Conservation (phyloP, 2,113 vertebrate species). For the Neopipo cinnamomea region DNA sequence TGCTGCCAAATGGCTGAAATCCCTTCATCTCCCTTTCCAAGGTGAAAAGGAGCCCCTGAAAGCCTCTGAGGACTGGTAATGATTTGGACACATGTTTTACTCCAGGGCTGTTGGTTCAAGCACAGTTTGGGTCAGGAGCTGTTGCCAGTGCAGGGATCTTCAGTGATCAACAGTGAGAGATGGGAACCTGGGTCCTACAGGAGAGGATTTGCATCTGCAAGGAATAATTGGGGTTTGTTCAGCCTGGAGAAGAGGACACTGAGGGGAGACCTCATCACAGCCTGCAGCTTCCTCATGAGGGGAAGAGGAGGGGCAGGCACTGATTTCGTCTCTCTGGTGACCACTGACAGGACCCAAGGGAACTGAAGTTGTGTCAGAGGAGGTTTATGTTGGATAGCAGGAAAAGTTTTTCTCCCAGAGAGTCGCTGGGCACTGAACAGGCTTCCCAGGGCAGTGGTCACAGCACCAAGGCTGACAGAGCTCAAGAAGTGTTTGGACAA, state of each 20-base stretch:
- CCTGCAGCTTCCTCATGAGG: background rate
- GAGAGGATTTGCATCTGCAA: background rate
- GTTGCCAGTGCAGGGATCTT: background rate
- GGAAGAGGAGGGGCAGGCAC: background rate
- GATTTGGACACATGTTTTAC: background rate
- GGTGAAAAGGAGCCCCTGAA: background rate
- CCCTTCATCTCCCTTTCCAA: background rate
- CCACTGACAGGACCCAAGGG: background rate
- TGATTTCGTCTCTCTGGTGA: background rate
- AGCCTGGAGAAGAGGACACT: background rate
- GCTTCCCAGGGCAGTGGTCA: background rate
- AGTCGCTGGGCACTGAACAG: background rate
- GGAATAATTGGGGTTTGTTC: background rate
- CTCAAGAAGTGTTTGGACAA: rapidly evolving
- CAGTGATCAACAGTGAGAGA: background rate
- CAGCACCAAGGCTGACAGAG: rapidly evolving
- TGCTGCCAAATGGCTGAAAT: background rate
- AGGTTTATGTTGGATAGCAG: background rate
- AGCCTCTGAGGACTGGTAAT: background rate
- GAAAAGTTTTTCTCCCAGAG: background rate
- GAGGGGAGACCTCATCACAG: background rate
- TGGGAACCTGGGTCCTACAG: background rate
- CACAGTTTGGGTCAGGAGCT: background rate
- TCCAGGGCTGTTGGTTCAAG: background rate
- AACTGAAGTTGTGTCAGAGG: background rate